A percentile compares a stretch with the other conserved stretches of the same genome.
phyloP scores from a whole-genome alignment of 1,140 invertebrate species.

The Trinorchestia longiramus region DNA sequence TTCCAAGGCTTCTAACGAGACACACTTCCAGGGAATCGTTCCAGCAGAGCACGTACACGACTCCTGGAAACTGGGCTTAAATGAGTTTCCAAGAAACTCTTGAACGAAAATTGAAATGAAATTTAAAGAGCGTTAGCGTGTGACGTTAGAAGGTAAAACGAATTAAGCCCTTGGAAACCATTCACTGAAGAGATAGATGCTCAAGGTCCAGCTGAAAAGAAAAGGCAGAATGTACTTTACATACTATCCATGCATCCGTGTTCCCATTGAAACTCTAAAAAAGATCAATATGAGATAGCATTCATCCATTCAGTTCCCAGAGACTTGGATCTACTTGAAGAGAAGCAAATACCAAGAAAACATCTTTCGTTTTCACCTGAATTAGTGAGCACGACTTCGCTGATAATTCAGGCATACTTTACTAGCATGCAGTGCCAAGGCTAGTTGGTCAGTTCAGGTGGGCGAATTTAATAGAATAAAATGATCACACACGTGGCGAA shows the following conservation, averaged over 20 bases:
- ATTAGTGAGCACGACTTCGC: too few relatives aligned
- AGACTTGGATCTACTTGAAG: too few relatives aligned
- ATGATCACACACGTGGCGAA: too few relatives aligned
- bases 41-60: not conserved
- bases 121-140: not conserved
- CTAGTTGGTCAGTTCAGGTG: too few relatives aligned
- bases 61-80: not conserved
- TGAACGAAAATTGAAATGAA: not conserved
- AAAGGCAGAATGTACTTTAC: not conserved
- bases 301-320: too few relatives aligned
- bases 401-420: too few relatives aligned
- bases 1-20: not conserved
- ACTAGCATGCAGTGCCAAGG: too few relatives aligned
- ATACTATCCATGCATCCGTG: not conserved
- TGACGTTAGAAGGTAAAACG: not conserved
- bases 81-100: not conserved
- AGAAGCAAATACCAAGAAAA: too few relatives aligned
- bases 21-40: not conserved
- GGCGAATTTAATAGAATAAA: too few relatives aligned
- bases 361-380: too few relatives aligned
- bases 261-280: not conserved
- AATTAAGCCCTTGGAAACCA: not conserved
- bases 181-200: not conserved
- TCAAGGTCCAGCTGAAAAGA: too few relatives aligned
- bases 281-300: too few relatives aligned